A percentile compares a stretch with the other conserved stretches of the same genome.
Evolutionary conservation across 2,113 vertebrate species (phyloP).

Genomic region (Tupaia tana): DNA sequence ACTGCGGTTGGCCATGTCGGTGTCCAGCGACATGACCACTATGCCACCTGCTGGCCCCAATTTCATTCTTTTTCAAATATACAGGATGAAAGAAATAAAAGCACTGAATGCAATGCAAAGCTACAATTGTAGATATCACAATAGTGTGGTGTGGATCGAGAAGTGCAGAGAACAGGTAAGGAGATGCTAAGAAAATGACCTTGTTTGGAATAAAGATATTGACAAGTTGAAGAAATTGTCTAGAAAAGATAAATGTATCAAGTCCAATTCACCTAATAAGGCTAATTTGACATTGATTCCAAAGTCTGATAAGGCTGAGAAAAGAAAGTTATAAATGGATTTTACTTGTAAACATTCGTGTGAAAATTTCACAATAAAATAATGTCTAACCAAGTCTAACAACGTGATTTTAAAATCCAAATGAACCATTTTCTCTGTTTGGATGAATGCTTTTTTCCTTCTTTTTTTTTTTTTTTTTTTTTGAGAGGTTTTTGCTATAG

Average conservation of each 20-base stretch:
- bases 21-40: too few species aligned
- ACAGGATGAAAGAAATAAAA: too few species aligned
- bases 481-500: too few species aligned
- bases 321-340: not conserved
- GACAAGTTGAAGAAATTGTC: not conserved
- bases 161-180: not conserved
- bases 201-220: not conserved
- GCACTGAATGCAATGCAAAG: not conserved
- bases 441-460: not conserved
- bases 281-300: not conserved
- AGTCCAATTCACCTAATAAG: not conserved
- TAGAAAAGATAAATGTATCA: not conserved
- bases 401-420: not conserved
- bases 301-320: not conserved
- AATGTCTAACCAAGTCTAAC: not conserved
- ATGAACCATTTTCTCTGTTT: not conserved
- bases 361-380: constrained; percentile 31
- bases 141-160: not conserved
- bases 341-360: not conserved
- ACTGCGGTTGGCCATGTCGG: too few species aligned
- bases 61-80: too few species aligned
- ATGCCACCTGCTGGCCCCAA: too few species aligned
- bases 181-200: not conserved
- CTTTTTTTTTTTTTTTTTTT: too few species aligned
- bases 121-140: not conserved